phyloP scores from a whole-genome alignment of 2,113 vertebrate genomes.

The Calypte anna region DNA sequence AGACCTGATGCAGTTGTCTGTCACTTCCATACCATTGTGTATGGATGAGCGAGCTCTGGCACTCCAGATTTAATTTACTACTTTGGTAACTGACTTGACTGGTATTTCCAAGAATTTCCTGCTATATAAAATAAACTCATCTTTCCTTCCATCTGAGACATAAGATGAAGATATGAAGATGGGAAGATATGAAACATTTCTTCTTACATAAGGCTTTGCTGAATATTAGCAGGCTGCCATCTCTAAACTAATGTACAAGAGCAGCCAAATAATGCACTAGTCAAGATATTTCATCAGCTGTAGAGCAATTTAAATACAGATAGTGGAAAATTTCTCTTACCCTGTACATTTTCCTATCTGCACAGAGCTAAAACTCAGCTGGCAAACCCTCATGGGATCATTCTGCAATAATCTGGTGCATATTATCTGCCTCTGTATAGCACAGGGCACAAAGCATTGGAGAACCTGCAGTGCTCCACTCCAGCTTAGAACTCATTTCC shows the following conservation, averaged over 20 bases:
- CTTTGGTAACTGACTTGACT: conserved; percentile 50
- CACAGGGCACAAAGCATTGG: neutral
- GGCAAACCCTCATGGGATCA: neutral
- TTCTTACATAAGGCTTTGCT: neutral
- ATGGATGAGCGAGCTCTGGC: conserved; percentile 20
- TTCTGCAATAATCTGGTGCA: neutral
- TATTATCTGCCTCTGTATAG: neutral
- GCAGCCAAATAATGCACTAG: neutral
- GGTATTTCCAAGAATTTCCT: conserved; percentile 52
- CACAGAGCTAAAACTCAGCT: neutral
- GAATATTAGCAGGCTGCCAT: neutral
- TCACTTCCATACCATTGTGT: conserved; percentile 13
- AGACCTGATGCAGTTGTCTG: conserved; percentile 12
- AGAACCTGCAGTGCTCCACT: neutral
- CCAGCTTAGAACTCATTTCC: neutral
- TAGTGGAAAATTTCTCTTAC: neutral
- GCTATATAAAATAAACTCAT: conserved; percentile 58
- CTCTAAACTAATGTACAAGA: neutral
- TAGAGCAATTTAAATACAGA: neutral
- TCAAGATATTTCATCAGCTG: neutral
- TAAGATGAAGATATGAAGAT: no score
- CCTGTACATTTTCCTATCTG: neutral
- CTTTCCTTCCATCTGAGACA: conserved; percentile 15
- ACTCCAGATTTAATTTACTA: conserved; percentile 66
- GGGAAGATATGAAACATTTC: neutral